A percentile compares a stretch with the other conserved stretches of the same genome.
phyloP scores from a whole-genome alignment of 2,888 invertebrate genomes.

The Drosophila glabriapex region DNA sequence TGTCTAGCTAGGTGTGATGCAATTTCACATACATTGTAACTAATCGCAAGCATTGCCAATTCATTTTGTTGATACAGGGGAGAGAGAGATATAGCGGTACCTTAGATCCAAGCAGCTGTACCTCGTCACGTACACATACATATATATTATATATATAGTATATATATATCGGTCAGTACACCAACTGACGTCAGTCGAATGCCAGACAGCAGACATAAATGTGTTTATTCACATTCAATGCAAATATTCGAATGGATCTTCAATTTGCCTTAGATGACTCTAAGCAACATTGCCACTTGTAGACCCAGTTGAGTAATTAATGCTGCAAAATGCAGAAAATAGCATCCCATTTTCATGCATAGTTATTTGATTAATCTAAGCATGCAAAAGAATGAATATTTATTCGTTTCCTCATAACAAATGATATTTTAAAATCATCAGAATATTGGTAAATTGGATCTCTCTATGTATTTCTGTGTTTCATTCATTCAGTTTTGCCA shows the following conservation, averaged over 20 bases:
- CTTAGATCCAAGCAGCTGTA: slow-evolving; percentile 39
- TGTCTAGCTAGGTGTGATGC: slow-evolving; percentile 30
- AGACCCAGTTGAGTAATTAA: slow-evolving; percentile 24
- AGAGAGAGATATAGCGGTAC: neutral
- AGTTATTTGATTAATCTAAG: neutral
- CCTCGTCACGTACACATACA: slow-evolving; percentile 43
- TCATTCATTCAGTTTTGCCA: neutral
- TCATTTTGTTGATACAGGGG: slow-evolving; percentile 9
- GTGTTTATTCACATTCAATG: slow-evolving; percentile 25
- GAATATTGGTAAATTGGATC: neutral
- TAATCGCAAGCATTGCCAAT: slow-evolving; percentile 29
- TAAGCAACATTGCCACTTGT: neutral
- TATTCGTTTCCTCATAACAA: too few relatives aligned
- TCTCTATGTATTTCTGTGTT: neutral
- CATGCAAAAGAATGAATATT: too few relatives aligned
- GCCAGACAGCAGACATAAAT: slow-evolving; percentile 46
- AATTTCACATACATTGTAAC: slow-evolving; percentile 42
- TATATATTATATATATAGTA: slow-evolving; percentile 1
- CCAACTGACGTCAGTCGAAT: slow-evolving; percentile 62
- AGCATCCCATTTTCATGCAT: neutral
- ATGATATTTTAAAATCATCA: too few relatives aligned
- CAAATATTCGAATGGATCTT: slow-evolving; percentile 44
- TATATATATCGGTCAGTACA: slow-evolving; percentile 10
- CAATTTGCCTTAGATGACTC: slow-evolving; percentile 29
- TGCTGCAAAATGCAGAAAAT: neutral